Conservation (phyloP, 2,113 vertebrate genomes). For the Cavia aperea region DNA sequence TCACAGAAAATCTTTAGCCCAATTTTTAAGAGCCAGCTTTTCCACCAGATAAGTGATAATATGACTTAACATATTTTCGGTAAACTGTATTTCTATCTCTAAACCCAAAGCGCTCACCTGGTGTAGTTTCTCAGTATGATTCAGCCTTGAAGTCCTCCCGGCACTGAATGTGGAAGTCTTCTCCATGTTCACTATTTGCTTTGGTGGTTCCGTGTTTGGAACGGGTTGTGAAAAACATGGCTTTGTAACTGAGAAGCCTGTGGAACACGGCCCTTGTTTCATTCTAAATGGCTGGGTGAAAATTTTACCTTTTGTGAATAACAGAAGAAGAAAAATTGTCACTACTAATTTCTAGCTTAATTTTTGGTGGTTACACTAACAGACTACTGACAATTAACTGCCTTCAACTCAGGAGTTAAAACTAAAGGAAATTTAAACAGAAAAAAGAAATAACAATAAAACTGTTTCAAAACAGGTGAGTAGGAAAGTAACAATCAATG, state of each 20-base stretch:
- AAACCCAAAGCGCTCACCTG: conserved; percentile 63
- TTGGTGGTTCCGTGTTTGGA: conserved; percentile 12
- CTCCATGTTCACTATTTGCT: background rate
- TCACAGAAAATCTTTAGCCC: background rate
- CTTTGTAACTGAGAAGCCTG: conserved; percentile 41
- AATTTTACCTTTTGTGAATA: conserved; percentile 55
- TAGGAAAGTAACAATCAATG: too few species aligned
- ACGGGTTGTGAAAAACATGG: conserved; percentile 35
- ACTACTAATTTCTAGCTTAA: conserved; percentile 20
- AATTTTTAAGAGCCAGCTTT: background rate
- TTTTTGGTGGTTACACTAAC: background rate
- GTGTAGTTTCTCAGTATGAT: conserved; percentile 53
- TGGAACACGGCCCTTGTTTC: conserved; percentile 28
- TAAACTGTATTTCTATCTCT: background rate
- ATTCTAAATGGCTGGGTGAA: conserved; percentile 42
- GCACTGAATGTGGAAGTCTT: conserved; percentile 24
- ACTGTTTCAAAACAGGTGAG: too few species aligned
- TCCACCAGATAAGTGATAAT: background rate
- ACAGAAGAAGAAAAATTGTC: conserved; percentile 40
- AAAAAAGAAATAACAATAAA: too few species aligned
- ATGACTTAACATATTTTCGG: background rate
- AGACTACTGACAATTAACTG: background rate
- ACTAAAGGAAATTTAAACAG: background rate
- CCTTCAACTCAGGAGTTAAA: conserved; percentile 36
- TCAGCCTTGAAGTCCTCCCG: conserved; percentile 33